Evolutionary conservation across 2,113 vertebrate genomes (phyloP), one percentile per base, ranked within the genome.

Genomic region (Poicephalus gulielmi): DNA sequence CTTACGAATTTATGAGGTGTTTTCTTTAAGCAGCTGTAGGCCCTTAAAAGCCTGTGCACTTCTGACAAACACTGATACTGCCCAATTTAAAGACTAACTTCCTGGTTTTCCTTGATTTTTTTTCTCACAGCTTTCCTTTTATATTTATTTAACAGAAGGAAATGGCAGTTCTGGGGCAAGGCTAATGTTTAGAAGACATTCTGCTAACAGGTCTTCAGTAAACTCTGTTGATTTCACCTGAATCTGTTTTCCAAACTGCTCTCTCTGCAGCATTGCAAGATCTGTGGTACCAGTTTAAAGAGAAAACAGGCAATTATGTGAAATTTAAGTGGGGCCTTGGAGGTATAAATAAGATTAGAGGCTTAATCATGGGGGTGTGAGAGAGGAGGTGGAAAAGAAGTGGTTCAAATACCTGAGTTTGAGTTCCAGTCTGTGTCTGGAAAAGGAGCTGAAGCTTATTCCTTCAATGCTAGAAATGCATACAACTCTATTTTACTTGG

Each of bases 321-420:
- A 88, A 70, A 94, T 92, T 76, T 75, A 67, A 86, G 37, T 37
- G 64, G 18, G 55, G 50, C 93, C 67, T 94, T 77, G 49, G 73
- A 90, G 57, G 35, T 86, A 78, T 78, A 90, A 92, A 94, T 83
- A 92, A 86, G 87, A 94, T 95, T 86, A 93, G 85, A 81, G 73
- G 80, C 39, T 94, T 97, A 95, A 75, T 76, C 43, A 28, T 69
- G 82, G 84, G 57, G 47, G 47, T 17, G 30, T 1, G 2, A 89
- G 44, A 39, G 41, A 85, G 47, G 16, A 39, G 19, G 46, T 57
- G 33, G 63, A 87, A 37, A 59, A 83, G 79, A 77, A 62, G 35
- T 11, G 3, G 37, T 53, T 94, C 87, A 19, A 52, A 37, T 69
- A 77, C 64, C 66, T 83, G 68, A 92, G 39, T 60, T 63, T 83